Percentiles rank a stretch among this genome's conserved stretches.
These are phyloP conservation scores for Sinodicranocentrus sp. DNA, from an alignment of 2,888 invertebrate genomes.

Conservation along the genomic window DNA sequence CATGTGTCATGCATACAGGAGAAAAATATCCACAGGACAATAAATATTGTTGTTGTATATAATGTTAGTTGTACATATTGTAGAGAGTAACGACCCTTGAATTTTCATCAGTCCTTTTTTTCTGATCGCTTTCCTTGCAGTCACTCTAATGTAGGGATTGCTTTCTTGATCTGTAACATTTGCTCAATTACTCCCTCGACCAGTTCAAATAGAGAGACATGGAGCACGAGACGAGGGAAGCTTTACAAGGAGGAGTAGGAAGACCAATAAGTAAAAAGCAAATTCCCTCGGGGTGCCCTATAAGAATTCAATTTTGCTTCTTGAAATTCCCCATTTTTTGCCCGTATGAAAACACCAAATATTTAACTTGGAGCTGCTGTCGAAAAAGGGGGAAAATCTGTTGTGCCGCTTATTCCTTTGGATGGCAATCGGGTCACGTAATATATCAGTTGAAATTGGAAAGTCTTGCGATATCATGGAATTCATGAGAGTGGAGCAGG, in stretches of 20 bases:
- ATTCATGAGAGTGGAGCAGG: not conserved
- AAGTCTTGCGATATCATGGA: not conserved
- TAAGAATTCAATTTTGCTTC: slow-evolving; percentile 31
- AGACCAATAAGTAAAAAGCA: not conserved
- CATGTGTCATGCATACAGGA: not conserved
- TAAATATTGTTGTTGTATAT: no score
- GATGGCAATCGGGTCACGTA: slow-evolving; percentile 41
- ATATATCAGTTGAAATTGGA: slow-evolving; percentile 26
- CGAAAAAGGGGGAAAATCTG: slow-evolving; percentile 16
- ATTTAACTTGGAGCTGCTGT: slow-evolving; percentile 6
- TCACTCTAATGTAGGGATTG: not conserved
- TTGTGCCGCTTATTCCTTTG: not conserved
- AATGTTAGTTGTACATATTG: no score
- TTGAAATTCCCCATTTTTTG: not conserved
- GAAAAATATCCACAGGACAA: no score
- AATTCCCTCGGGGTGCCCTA: slow-evolving; percentile 11
- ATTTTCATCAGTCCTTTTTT: not conserved
- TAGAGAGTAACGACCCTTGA: not conserved
- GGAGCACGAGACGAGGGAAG: not conserved
- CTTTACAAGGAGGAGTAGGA: not conserved
- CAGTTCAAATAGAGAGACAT: slow-evolving; percentile 11
- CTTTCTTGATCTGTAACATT: slow-evolving; percentile 10
- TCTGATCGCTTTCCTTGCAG: not conserved
- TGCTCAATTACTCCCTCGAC: slow-evolving; percentile 10
- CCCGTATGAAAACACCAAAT: slow-evolving; percentile 10